These are phyloP conservation scores for Hedychridium roseum DNA, from an alignment of 2,888 invertebrate species.

Conservation along the genomic window DNA sequence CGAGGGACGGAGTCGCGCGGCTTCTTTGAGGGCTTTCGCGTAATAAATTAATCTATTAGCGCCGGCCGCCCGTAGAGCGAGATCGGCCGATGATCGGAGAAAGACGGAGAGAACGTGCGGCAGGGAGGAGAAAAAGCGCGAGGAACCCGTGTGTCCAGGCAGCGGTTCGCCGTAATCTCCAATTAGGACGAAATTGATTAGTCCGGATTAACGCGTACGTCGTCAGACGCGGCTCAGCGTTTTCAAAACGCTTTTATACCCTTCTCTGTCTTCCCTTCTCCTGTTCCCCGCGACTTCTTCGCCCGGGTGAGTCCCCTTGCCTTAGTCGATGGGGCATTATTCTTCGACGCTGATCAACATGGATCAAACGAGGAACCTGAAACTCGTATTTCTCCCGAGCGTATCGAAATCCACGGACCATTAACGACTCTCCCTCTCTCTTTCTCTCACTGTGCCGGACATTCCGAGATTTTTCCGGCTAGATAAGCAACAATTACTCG, in stretches of 20 bases:
- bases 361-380: no score
- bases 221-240: slow-evolving; percentile 11
- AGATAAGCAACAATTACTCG: no score
- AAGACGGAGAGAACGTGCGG: neutral
- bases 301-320: no score
- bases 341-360: slow-evolving; percentile 3
- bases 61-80: slow-evolving; percentile 35
- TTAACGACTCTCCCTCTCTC: no score
- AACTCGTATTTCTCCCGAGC: no score
- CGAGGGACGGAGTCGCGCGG: slow-evolving; percentile 46
- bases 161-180: slow-evolving; percentile 53
- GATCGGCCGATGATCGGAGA: neutral
- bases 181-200: slow-evolving; percentile 62
- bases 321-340: slow-evolving; percentile 3
- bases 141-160: slow-evolving; percentile 21
- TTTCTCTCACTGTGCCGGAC: no score
- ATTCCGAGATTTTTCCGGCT: no score
- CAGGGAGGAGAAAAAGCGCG: slow-evolving; percentile 5
- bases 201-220: slow-evolving; percentile 50
- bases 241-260: neutral
- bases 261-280: neutral
- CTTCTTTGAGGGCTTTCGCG: slow-evolving; percentile 57
- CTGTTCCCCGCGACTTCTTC: no score
- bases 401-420: no score
- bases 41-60: slow-evolving; percentile 63